These are phyloP conservation scores for Nomada ruficornis DNA, from an alignment of 2,888 invertebrate species.

Conservation along the genomic window DNA sequence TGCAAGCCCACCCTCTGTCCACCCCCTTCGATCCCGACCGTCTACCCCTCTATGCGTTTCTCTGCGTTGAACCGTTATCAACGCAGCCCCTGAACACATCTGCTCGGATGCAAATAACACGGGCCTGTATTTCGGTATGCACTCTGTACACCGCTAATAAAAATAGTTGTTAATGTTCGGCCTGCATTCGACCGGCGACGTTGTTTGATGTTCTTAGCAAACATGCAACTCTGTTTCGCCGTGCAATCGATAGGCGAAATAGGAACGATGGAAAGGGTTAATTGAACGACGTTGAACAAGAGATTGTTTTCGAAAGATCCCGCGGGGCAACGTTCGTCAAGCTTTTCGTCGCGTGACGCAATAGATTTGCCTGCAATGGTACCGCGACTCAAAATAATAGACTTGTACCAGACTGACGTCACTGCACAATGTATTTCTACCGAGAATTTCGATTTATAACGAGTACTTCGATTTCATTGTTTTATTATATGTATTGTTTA, in stretches of 20 bases:
- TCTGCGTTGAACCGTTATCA: conserved; percentile 68
- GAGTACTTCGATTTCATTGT: too few species aligned
- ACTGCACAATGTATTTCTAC: too few species aligned
- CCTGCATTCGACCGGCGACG: conserved; percentile 42
- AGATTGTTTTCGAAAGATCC: too few species aligned
- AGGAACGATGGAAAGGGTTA: not conserved
- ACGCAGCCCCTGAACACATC: conserved; percentile 60
- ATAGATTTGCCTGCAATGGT: too few species aligned
- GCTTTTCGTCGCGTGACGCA: too few species aligned
- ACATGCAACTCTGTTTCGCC: conserved; percentile 16
- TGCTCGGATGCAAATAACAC: conserved; percentile 61
- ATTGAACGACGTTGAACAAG: not conserved
- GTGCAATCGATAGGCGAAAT: not conserved
- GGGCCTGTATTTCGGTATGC: conserved; percentile 57
- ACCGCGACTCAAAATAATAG: too few species aligned
- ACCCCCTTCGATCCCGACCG: not conserved
- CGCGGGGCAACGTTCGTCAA: too few species aligned
- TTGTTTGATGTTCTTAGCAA: conserved; percentile 57
- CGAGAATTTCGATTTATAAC: too few species aligned
- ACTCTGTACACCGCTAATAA: conserved; percentile 57
- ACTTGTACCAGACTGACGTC: too few species aligned
- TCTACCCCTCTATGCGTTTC: conserved; percentile 30
- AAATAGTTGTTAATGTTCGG: conserved; percentile 61
- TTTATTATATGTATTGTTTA: too few species aligned
- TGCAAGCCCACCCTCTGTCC: conserved; percentile 32